Base-by-base conservation (phyloP, 2,797 vertebrate species). In the Rhinogobio ventralis region DNA sequence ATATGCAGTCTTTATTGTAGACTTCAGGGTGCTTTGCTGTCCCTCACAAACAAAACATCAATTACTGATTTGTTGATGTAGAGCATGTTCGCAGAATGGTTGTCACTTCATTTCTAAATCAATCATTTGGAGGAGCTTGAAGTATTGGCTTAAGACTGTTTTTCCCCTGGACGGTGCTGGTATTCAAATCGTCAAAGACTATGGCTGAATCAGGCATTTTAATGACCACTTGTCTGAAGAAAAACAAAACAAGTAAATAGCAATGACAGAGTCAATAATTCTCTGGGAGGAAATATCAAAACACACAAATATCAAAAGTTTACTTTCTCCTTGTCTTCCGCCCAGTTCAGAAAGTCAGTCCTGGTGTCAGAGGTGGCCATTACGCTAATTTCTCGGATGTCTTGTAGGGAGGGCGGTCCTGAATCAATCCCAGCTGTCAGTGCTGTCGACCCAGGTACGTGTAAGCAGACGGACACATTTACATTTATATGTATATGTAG, bases 381-480 rank as follows among this genome's bases (percentile, higher is more conserved):
- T 60, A 83, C 45, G 0, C 86, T 91, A 60, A 87, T 87, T 92
- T 89, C 11, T 76, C 68, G 49, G 85, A 82, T 71, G 85, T 85
- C 86, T 91, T 89, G 1, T 25, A 85, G 91, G 85, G 25, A 85
- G 88, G 88, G 90, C 85, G 86, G 85, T 42, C 90, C 88, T 85
- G 87, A 94, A 94, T 95, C 94, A 95, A 94, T 95, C 92, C 90
- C 79, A 88, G 87, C 93, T 94, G 93, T 94, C 94, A 94, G 79
- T 82, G 86, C 79, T 89, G 83, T 88, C 57, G 42, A 86, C 60
- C 72, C 87, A 90, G 90, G 86, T 90, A 83, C 62, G 82, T 81
- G 86, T 86, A 76, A 60, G 86, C 68, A 87, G 84, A 86, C 89
- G 91, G 92, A 91, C 91, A 90, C 92, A 94, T 96, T 95, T 94